Conservation (phyloP, 2,113 vertebrate genomes). For the Tragulus kanchil region DNA sequence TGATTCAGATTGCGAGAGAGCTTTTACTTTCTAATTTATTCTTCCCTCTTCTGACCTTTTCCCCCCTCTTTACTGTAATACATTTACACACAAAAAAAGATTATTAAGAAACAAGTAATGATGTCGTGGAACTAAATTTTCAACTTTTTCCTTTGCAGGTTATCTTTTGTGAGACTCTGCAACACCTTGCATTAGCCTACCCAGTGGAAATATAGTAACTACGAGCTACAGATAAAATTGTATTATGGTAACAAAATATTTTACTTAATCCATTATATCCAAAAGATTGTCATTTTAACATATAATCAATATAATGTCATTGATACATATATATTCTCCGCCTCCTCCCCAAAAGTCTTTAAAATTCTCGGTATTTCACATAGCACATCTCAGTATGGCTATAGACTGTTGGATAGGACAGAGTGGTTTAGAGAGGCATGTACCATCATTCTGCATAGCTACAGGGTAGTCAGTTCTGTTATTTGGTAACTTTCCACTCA, state of each 20-base stretch:
- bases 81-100: slow-evolving; percentile 20
- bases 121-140: neutral
- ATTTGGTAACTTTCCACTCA: neutral
- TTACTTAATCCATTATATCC: neutral
- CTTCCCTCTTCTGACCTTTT: neutral
- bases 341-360: neutral
- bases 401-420: neutral
- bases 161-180: slow-evolving; percentile 25
- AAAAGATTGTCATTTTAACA: slow-evolving; percentile 36
- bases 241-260: neutral
- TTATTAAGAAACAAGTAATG: neutral
- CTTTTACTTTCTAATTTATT: slow-evolving; percentile 30
- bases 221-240: neutral
- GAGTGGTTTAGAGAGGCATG: neutral
- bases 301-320: neutral
- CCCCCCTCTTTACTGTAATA: neutral
- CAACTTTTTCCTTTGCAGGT: neutral
- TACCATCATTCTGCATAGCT: neutral
- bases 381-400: neutral
- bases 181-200: neutral
- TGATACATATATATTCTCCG: neutral
- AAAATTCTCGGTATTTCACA: neutral
- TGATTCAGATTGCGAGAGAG: neutral
- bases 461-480: neutral
- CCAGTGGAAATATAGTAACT: neutral